Conservation (phyloP, 2,113 vertebrate genomes). For the Probosciger aterrimus region DNA sequence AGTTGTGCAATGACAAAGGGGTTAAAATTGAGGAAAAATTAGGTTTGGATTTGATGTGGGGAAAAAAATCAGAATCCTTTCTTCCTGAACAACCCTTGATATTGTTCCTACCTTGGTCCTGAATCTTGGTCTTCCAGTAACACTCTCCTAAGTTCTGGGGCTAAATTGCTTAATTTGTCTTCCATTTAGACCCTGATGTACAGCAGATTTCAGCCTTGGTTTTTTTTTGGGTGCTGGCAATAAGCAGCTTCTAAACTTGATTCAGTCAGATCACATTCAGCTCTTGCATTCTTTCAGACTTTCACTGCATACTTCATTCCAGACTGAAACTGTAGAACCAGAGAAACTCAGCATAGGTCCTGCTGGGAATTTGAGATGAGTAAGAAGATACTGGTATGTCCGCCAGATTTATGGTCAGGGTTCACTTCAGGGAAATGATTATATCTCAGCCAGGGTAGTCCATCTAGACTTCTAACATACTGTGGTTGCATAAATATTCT, state of each 20-base stretch:
- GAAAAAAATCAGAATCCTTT: background rate
- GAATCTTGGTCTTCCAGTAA: background rate
- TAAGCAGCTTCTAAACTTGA: background rate
- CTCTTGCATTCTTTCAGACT: background rate
- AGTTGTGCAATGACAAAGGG: background rate
- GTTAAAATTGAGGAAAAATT: background rate
- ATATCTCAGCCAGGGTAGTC: background rate
- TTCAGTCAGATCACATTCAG: background rate
- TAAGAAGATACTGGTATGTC: background rate
- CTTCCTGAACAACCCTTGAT: background rate
- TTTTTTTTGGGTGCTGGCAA: background rate
- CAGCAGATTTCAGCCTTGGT: background rate
- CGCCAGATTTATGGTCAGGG: background rate
- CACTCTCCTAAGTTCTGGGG: background rate
- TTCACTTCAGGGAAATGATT: conserved; percentile 12
- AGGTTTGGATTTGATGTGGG: background rate
- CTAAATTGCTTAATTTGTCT: background rate
- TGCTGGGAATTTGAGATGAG: background rate
- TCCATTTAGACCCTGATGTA: background rate
- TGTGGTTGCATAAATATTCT: background rate
- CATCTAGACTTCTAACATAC: background rate
- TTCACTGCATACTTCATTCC: background rate
- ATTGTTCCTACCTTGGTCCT: background rate
- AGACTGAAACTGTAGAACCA: background rate
- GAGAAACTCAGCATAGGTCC: background rate